Conservation (phyloP, 2,888 invertebrate species). For the Caenorhabditis imperialis region DNA sequence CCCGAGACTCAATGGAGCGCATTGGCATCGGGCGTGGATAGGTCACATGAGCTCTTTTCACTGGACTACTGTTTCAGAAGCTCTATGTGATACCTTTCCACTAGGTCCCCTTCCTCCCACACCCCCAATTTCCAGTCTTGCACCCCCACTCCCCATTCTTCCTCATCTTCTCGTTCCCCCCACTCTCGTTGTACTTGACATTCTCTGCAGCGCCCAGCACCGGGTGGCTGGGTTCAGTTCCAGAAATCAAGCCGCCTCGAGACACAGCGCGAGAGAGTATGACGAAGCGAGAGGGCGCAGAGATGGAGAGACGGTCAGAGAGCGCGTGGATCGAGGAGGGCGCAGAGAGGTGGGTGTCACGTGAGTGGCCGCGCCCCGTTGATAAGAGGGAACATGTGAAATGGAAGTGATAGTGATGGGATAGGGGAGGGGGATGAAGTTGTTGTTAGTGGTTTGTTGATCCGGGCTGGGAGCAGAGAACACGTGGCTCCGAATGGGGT, state of each 20-base stretch:
- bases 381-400: constrained; percentile 45
- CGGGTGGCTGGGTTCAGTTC: no score
- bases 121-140: no score
- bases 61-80: no score
- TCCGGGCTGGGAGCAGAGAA: constrained; percentile 11
- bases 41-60: no score
- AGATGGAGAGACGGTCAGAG: constrained; percentile 5
- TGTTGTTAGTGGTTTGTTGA: constrained; percentile 13
- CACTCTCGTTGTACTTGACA: constrained; percentile 17
- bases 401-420: background rate
- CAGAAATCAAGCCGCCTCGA: no score
- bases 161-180: background rate
- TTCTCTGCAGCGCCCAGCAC: no score
- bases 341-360: constrained; percentile 20
- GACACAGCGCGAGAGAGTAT: constrained; percentile 3
- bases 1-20: no score
- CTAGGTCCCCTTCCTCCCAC: no score
- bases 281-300: constrained; percentile 6
- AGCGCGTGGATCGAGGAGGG: background rate
- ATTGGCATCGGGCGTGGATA: no score
- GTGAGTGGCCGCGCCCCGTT: constrained; percentile 13
- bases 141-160: no score
- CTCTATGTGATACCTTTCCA: no score
- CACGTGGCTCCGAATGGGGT: background rate
- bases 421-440: background rate